A percentile compares a stretch with the other conserved stretches of the same genome.
phyloP scores from a whole-genome alignment of 2,888 invertebrate species.

The Protodeltote pygarga region DNA sequence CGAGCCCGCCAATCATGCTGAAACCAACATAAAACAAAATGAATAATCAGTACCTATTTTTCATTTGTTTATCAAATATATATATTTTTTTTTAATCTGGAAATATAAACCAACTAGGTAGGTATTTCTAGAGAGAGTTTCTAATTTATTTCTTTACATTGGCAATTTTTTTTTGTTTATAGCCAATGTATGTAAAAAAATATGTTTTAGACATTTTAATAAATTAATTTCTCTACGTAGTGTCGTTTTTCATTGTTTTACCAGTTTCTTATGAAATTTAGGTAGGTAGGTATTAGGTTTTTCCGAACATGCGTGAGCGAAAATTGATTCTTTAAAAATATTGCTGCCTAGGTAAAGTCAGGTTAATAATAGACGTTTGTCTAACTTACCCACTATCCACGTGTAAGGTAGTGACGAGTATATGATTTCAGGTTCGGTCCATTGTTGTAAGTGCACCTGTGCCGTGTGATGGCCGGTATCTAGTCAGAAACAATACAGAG shows the following conservation, averaged over 20 bases:
- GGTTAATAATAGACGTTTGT: conserved; percentile 57
- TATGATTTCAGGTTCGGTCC: conserved; percentile 56
- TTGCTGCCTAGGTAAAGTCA: conserved; percentile 14
- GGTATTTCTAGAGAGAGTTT: no score
- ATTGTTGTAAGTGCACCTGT: conserved; percentile 40
- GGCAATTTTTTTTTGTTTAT: no score
- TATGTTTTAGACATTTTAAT: no score
- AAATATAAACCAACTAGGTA: no score
- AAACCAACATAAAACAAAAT: no score
- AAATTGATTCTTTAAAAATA: conserved; percentile 26
- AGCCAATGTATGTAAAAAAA: no score
- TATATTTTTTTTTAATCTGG: no score
- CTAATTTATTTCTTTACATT: no score
- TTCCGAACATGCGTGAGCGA: conserved; percentile 1
- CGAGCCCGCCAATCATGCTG: no score
- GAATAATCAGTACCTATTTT: no score
- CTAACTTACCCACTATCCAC: conserved; percentile 55
- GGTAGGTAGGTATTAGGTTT: neutral
- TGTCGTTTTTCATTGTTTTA: conserved; percentile 1
- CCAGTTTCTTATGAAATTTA: neutral
- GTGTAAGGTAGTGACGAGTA: conserved; percentile 59
- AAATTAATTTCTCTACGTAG: conserved; percentile 5
- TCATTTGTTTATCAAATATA: no score
- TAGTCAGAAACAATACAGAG: conserved; percentile 6
- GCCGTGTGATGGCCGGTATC: conserved; percentile 5